Evolutionary conservation across 2,797 vertebrate species (phyloP).

Genomic region (Sarcoramphus papa): DNA sequence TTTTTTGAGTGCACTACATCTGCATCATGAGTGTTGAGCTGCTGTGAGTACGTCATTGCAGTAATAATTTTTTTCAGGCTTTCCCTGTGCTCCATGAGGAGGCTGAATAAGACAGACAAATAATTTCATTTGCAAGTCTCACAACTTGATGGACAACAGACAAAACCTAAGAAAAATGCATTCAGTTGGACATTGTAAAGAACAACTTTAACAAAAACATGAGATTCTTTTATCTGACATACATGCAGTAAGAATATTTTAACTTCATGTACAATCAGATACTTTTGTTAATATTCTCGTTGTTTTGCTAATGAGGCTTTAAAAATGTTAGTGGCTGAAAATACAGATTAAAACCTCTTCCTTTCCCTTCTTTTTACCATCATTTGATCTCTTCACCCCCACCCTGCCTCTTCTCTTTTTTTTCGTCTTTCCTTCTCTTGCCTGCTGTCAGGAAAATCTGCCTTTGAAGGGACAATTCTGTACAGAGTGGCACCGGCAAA

Average conservation of each 20-base stretch:
- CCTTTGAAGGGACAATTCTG: constrained; percentile 81
- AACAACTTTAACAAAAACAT: constrained; percentile 29
- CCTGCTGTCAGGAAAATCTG: constrained; percentile 81
- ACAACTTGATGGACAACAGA: neutral
- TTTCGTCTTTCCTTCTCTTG: constrained; percentile 70
- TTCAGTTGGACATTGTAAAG: neutral
- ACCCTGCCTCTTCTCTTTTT: constrained; percentile 61
- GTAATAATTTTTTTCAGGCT: neutral
- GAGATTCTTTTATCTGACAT: constrained; percentile 15
- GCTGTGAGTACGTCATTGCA: neutral
- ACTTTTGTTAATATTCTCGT: constrained; percentile 36
- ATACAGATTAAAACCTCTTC: constrained; percentile 76
- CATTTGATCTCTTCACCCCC: constrained; percentile 66
- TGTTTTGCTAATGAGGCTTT: constrained; percentile 67
- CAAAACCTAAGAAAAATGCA: neutral
- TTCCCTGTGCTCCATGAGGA: neutral
- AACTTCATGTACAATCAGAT: constrained; percentile 56
- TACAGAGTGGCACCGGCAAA: constrained; percentile 78
- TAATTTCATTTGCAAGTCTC: neutral
- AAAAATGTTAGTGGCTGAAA: constrained; percentile 54
- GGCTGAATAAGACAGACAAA: neutral
- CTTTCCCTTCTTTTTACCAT: constrained; percentile 74
- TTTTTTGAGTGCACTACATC: neutral
- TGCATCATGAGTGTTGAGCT: neutral
- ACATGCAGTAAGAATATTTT: constrained; percentile 25